A percentile compares a stretch with the other conserved stretches of the same genome.
Evolutionary conservation across 2,113 vertebrate species (phyloP).

Genomic region (Rostratula benghalensis): DNA sequence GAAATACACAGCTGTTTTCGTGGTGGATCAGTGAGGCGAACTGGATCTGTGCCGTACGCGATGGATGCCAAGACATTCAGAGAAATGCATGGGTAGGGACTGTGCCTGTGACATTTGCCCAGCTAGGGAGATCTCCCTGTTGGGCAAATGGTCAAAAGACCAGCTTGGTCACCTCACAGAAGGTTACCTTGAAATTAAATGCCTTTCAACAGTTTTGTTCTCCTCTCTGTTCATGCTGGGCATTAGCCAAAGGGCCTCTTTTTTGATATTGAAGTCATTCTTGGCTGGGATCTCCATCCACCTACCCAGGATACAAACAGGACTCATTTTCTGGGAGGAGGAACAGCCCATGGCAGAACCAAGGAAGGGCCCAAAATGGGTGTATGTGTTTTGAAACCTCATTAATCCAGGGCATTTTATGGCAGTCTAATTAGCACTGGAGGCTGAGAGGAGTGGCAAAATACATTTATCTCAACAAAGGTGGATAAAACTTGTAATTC

Average conservation of each 20-base stretch:
- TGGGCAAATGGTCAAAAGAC: neutral
- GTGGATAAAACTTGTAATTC: conserved; percentile 28
- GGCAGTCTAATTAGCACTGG: conserved; percentile 37
- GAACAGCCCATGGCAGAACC: neutral
- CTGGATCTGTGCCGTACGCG: fast-evolving
- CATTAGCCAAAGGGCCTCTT: neutral
- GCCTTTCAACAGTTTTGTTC: neutral
- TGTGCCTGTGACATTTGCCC: too few species aligned
- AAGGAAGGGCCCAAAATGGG: neutral
- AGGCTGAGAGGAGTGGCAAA: conserved; percentile 51
- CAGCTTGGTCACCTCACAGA: neutral
- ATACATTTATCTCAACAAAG: conserved; percentile 44
- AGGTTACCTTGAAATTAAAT: neutral
- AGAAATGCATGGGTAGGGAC: neutral
- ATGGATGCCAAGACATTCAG: neutral
- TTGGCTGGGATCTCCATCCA: neutral
- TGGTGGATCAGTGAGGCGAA: neutral
- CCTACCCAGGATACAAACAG: neutral
- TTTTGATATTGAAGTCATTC: neutral
- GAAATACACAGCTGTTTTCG: neutral
- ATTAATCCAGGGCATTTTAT: conserved; percentile 35
- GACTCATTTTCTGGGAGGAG: neutral
- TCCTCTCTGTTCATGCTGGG: neutral
- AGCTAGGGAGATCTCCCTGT: neutral
- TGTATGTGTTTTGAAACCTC: neutral